A percentile compares a stretch with the other conserved stretches of the same genome.
These are phyloP conservation scores for Drosophila quadrilineata DNA, from an alignment of 1,140 invertebrate species.

Conservation along the genomic window DNA sequence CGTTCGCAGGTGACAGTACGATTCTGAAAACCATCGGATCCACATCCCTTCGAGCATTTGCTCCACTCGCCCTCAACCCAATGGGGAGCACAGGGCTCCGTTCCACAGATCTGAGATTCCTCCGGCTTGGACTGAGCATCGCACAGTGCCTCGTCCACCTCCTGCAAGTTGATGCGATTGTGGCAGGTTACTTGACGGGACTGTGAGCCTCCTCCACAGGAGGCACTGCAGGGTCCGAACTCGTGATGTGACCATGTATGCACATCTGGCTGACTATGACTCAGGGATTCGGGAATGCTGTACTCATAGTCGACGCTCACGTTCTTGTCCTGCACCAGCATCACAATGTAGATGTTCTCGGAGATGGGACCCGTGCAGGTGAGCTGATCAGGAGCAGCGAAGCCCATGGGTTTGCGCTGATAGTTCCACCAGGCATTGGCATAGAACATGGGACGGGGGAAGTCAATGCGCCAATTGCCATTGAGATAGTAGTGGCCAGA, in stretches of 20 bases:
- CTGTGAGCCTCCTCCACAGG: slow-evolving; percentile 94
- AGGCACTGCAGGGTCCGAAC: slow-evolving; percentile 89
- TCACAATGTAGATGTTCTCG: slow-evolving; percentile 92
- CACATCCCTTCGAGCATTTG: slow-evolving; percentile 91
- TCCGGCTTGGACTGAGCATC: slow-evolving; percentile 87
- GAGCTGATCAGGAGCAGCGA: slow-evolving; percentile 91
- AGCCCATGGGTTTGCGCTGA: slow-evolving; percentile 89
- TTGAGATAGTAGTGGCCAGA: slow-evolving; percentile 94
- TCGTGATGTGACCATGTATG: slow-evolving; percentile 91
- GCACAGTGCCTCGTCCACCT: slow-evolving; percentile 89
- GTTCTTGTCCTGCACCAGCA: slow-evolving; percentile 92
- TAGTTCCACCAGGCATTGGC: slow-evolving; percentile 94
- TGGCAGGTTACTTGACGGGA: slow-evolving; percentile 88
- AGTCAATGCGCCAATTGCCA: slow-evolving; percentile 96
- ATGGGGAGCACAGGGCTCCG: slow-evolving; percentile 89
- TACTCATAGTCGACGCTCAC: slow-evolving; percentile 95
- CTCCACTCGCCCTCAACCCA: slow-evolving; percentile 93
- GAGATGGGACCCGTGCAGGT: slow-evolving; percentile 91
- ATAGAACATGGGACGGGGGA: slow-evolving; percentile 89
- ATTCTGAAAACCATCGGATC: slow-evolving; percentile 87
- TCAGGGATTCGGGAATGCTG: slow-evolving; percentile 89
- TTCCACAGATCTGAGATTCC: slow-evolving; percentile 87
- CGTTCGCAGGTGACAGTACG: slow-evolving; percentile 89
- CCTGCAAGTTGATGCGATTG: slow-evolving; percentile 85
- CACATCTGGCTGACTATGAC: slow-evolving; percentile 85